phyloP scores from a whole-genome alignment of 2,113 vertebrate genomes.

The Balaenoptera acutorostrata region DNA sequence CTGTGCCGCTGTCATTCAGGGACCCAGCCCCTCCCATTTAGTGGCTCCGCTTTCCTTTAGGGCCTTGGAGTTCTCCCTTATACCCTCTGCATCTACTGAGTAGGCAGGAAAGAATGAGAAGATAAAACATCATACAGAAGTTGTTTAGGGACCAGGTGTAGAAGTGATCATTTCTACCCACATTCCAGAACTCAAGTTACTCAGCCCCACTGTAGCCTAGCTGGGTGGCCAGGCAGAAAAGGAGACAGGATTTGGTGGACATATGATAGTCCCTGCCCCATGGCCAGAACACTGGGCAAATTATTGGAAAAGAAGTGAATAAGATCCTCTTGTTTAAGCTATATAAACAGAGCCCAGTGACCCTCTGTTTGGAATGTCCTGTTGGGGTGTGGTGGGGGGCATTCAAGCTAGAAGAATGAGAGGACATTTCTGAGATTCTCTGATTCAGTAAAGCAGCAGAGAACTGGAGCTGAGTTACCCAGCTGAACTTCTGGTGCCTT shows the following conservation, averaged over 20 bases:
- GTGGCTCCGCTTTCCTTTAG: background rate
- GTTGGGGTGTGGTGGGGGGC: background rate
- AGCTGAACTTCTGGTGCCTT: slow-evolving; percentile 59
- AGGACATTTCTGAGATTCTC: slow-evolving; percentile 36
- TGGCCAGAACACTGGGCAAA: background rate
- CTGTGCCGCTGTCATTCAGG: background rate
- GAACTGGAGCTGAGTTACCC: slow-evolving; percentile 33
- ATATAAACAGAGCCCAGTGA: background rate
- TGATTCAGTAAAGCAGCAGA: slow-evolving; percentile 42
- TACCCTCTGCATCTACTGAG: background rate
- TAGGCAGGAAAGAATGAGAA: background rate
- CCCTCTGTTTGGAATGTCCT: background rate
- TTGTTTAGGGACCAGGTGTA: background rate
- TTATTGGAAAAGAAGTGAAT: slow-evolving; percentile 1
- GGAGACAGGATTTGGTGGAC: background rate
- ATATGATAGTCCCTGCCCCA: background rate
- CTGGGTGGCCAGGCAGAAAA: background rate
- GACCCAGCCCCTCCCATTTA: background rate
- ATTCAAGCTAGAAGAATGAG: background rate
- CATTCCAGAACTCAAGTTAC: background rate
- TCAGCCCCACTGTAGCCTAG: background rate
- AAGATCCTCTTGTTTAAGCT: background rate
- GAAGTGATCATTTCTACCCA: background rate
- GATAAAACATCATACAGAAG: background rate
- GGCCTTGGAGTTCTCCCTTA: background rate